Evolutionary conservation across 2,797 vertebrate genomes (phyloP), one percentile per base, ranked within the genome.

Genomic region (Emys orbicularis): DNA sequence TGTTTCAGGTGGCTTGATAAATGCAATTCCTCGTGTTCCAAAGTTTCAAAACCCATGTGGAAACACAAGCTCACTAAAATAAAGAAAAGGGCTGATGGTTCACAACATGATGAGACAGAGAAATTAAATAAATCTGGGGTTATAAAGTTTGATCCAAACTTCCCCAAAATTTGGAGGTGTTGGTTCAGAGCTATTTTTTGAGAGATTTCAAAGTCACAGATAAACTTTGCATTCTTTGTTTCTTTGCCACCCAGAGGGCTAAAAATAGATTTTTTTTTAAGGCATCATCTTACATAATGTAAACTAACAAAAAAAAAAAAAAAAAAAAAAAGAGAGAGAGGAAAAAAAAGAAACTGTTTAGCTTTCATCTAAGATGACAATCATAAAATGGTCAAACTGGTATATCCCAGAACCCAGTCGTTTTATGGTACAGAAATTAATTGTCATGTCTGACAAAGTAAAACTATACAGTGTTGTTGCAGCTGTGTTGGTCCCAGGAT

Each of bases 241-340:
- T 49, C 90, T 61, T 81, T n/a, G 93, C 83, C 86, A 74, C 72
- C 56, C 12, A 83, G 68, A 89, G 88, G 86, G 54, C 90, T 94
- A 89, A 87, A 94, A 94, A 76, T 34, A 94, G 89, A 84, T 79
- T 25, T 88, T 47, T n/a, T 95, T 34, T 94, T 86, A 95, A 91
- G 92, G 86, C 77, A 68, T 37, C 79, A 93, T 25, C 49, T 90
- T 37, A 47, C 72, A 29, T 86, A 82, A 83, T 1, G 0, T 79
- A 68, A 90, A 68, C 52, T 84, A 86, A 7, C 41, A 72, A 21
- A 68, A 84, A 77, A 90, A 93, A 34, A 15, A 41, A 21, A 68
- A 84, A 77, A 90, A 93, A 18, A 41, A 41, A 41, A 3, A 44
- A 44, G n/a, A n/a, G n/a, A n/a, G n/a, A n/a, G n/a, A n/a, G n/a